Evolutionary conservation across 1,140 invertebrate species (phyloP).

Genomic region (Hesperophylax magnus): DNA sequence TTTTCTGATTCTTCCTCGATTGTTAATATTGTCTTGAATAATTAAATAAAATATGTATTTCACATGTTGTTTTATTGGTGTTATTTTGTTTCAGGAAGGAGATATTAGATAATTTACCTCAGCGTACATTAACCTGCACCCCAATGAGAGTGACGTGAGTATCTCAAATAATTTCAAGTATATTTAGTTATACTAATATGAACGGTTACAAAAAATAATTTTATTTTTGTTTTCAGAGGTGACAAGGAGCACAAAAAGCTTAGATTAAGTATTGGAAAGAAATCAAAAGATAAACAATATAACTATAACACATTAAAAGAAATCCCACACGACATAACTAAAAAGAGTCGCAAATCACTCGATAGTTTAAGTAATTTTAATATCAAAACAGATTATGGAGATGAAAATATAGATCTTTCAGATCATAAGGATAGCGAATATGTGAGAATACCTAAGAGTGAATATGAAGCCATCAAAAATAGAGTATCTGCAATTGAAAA

Average conservation of each 20-base stretch:
- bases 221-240: slow-evolving; percentile 61
- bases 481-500: slow-evolving; percentile 80
- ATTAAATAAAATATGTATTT: no score
- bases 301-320: slow-evolving; percentile 27
- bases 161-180: background rate
- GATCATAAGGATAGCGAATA: slow-evolving; percentile 71
- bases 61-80: slow-evolving; percentile 57
- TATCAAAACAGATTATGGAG: slow-evolving; percentile 31
- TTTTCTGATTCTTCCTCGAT: no score
- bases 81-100: slow-evolving; percentile 67
- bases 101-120: slow-evolving; percentile 66
- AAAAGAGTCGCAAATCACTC: slow-evolving; percentile 24
- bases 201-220: background rate
- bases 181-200: background rate
- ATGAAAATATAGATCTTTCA: slow-evolving; percentile 49
- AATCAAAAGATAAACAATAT: slow-evolving; percentile 52
- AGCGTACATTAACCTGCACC: slow-evolving; percentile 65
- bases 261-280: slow-evolving; percentile 61
- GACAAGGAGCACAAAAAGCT: slow-evolving; percentile 66
- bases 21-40: no score
- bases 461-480: slow-evolving; percentile 83
- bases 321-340: slow-evolving; percentile 15
- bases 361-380: slow-evolving; percentile 31
- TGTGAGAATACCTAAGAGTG: slow-evolving; percentile 78
- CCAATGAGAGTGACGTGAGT: slow-evolving; percentile 57